These are phyloP conservation scores for Molossus molossus DNA, from an alignment of 2,797 vertebrate genomes.

Conservation along the genomic window DNA sequence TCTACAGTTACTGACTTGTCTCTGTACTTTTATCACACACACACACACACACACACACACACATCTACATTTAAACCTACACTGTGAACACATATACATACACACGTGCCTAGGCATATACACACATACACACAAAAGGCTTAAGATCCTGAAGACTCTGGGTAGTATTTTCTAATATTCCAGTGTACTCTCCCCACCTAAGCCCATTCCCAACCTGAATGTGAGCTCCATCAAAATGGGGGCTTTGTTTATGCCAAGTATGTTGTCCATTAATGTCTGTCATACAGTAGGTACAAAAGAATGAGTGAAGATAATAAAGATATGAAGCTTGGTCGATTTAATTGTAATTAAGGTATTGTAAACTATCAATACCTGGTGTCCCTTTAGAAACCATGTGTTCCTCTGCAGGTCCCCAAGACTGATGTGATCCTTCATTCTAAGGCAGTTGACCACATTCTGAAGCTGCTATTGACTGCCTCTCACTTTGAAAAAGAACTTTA, in stretches of 20 bases:
- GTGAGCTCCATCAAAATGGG: background rate
- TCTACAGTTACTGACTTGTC: background rate
- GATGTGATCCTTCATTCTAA: background rate
- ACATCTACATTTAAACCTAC: background rate
- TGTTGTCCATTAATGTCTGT: background rate
- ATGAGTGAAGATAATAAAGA: background rate
- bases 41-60: background rate
- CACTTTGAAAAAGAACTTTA: background rate
- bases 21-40: background rate
- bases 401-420: background rate
- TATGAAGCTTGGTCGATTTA: background rate
- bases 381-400: background rate
- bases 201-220: background rate
- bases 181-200: background rate
- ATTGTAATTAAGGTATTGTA: background rate
- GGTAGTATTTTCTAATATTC: background rate
- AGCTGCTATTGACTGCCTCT: background rate
- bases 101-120: background rate
- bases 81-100: background rate
- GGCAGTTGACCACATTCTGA: background rate
- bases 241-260: background rate
- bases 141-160: constrained; percentile 22
- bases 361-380: background rate
- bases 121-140: background rate
- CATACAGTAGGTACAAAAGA: background rate